phyloP scores from a whole-genome alignment of 2,113 vertebrate genomes.

The Zootoca vivipara region DNA sequence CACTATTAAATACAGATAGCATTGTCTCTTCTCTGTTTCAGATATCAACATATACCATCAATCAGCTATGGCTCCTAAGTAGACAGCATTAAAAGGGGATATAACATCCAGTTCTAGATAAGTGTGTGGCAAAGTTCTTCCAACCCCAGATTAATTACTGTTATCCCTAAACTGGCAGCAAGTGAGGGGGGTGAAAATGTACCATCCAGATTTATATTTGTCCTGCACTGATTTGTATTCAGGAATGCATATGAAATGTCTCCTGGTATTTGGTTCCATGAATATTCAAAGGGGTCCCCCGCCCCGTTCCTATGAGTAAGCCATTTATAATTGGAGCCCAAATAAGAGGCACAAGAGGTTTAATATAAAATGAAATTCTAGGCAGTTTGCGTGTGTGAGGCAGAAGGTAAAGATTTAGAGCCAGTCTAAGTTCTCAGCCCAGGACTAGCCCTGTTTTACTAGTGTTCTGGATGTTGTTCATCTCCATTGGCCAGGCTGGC shows the following conservation, averaged over 20 bases:
- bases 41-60: not conserved
- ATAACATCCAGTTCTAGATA: not conserved
- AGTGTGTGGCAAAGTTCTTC: not conserved
- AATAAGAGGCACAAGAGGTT: not conserved
- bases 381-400: not conserved
- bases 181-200: not conserved
- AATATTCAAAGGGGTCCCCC: slow-evolving; percentile 10
- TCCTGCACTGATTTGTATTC: not conserved
- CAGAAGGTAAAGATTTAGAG: not conserved
- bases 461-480: too few relatives aligned
- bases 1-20: not conserved
- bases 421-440: not conserved
- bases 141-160: not conserved
- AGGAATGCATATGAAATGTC: not conserved
- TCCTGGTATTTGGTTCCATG: not conserved
- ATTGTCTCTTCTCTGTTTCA: not conserved
- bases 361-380: not conserved
- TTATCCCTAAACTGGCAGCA: not conserved
- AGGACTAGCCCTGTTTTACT: not conserved
- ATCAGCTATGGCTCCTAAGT: not conserved
- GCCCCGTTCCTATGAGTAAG: not conserved
- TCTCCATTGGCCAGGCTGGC: too few relatives aligned
- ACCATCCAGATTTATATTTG: not conserved
- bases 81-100: not conserved
- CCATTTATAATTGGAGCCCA: not conserved